phyloP scores from a whole-genome alignment of 2,113 vertebrate species.

The Tychaedon coryphoeus region DNA sequence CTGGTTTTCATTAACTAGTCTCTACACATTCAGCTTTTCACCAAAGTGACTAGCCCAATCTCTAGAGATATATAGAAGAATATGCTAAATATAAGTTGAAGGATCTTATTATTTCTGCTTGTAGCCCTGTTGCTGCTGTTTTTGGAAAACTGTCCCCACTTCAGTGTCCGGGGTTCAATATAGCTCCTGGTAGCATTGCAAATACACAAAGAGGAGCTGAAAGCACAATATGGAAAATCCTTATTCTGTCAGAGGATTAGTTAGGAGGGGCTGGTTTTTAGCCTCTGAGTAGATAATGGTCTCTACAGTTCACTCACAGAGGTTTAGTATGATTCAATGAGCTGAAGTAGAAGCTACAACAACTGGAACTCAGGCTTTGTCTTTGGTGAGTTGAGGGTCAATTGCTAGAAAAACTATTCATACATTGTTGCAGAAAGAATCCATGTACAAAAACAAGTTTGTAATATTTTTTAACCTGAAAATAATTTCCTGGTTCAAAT shows the following conservation, averaged over 20 bases:
- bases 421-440: not conserved
- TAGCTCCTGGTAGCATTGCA: not conserved
- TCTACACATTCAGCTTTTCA: not conserved
- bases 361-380: not conserved
- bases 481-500: not conserved
- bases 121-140: not conserved
- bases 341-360: not conserved
- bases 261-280: not conserved
- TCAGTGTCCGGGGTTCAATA: not conserved
- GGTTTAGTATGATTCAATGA: not conserved
- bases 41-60: not conserved
- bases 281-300: not conserved
- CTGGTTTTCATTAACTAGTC: not conserved
- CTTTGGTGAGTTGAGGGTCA: not conserved
- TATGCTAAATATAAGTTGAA: not conserved
- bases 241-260: not conserved
- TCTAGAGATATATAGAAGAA: not conserved
- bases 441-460: not conserved
- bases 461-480: not conserved
- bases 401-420: not conserved
- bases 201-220: not conserved
- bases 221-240: not conserved
- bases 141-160: not conserved
- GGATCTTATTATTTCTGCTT: not conserved
- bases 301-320: not conserved